Conservation (phyloP, 2,797 vertebrate genomes). For the Coranthus polyacanthus region DNA sequence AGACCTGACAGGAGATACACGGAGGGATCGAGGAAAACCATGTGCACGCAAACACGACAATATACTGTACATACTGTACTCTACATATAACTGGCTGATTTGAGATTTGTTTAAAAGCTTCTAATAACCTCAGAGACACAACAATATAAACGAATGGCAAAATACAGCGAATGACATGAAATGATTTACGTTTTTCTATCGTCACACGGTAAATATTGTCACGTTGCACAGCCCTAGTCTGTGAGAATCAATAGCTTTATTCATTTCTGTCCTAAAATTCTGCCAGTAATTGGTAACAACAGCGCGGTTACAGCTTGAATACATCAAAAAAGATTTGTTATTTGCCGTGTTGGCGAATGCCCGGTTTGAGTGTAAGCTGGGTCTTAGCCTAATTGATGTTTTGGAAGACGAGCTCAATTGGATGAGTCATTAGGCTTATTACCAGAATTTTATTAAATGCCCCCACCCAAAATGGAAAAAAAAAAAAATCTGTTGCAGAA, state of each 20-base stretch:
- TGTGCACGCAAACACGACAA: slow-evolving; percentile 27
- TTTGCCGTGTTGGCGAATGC: slow-evolving; percentile 41
- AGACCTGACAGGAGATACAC: slow-evolving; percentile 35
- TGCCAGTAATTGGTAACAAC: slow-evolving; percentile 36
- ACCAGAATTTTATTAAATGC: slow-evolving; percentile 72
- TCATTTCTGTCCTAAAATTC: slow-evolving; percentile 1
- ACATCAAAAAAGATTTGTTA: slow-evolving; percentile 33
- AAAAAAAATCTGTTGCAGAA: slow-evolving; percentile 50
- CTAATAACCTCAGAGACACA: slow-evolving; percentile 40
- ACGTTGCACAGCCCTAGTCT: neutral
- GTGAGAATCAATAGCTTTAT: neutral
- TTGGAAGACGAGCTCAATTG: slow-evolving; percentile 73
- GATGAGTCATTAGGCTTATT: slow-evolving; percentile 78
- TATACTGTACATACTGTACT: neutral
- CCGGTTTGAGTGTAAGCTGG: slow-evolving; percentile 42
- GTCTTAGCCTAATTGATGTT: slow-evolving; percentile 71
- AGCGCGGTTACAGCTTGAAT: slow-evolving; percentile 22
- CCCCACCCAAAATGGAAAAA: slow-evolving; percentile 36
- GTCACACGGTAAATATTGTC: no score
- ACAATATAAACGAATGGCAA: no score
- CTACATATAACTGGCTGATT: slow-evolving; percentile 27
- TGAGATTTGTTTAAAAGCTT: slow-evolving; percentile 47
- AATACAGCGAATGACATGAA: no score
- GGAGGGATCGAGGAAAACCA: slow-evolving; percentile 23
- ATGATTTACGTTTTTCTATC: no score